These are phyloP conservation scores for Porites lutea DNA, from an alignment of 64 coral and sea anemone species.

Conservation along the genomic window DNA sequence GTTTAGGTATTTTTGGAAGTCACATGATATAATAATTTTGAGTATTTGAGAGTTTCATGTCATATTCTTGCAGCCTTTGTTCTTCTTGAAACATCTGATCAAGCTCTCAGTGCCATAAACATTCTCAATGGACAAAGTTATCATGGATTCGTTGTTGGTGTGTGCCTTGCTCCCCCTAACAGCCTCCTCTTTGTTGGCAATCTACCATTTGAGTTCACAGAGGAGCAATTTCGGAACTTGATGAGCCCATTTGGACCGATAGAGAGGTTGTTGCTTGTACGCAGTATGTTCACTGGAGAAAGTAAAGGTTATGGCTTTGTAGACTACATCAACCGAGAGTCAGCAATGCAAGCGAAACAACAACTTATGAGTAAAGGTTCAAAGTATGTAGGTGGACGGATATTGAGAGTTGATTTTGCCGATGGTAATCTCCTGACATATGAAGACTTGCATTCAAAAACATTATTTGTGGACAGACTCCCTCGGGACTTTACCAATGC, in stretches of 20 bases:
- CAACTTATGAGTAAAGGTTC: slow-evolving; percentile 86
- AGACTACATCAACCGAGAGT: slow-evolving; percentile 80
- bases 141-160: slow-evolving; percentile 61
- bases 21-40: no score
- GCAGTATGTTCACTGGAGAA: slow-evolving; percentile 84
- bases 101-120: slow-evolving; percentile 59
- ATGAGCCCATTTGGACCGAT: slow-evolving; percentile 96
- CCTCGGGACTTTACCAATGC: slow-evolving; percentile 91
- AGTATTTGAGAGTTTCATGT: no score
- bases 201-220: slow-evolving; percentile 86
- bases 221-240: slow-evolving; percentile 83
- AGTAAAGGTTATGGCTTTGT: slow-evolving; percentile 99
- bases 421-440: slow-evolving; percentile 82
- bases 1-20: no score
- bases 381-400: slow-evolving; percentile 90
- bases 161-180: slow-evolving; percentile 74
- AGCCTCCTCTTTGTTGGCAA: slow-evolving; percentile 96
- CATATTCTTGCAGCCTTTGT: slow-evolving; percentile 13
- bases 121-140: slow-evolving; percentile 66
- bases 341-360: slow-evolving; percentile 81
- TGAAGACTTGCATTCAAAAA: slow-evolving; percentile 89
- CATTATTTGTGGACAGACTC: slow-evolving; percentile 92
- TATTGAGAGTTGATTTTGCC: slow-evolving; percentile 90
- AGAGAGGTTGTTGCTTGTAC: slow-evolving; percentile 85
- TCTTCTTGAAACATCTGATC: slow-evolving; percentile 53